Evolutionary conservation across 2,797 vertebrate species (phyloP).

Genomic region (Lacerta agilis): DNA sequence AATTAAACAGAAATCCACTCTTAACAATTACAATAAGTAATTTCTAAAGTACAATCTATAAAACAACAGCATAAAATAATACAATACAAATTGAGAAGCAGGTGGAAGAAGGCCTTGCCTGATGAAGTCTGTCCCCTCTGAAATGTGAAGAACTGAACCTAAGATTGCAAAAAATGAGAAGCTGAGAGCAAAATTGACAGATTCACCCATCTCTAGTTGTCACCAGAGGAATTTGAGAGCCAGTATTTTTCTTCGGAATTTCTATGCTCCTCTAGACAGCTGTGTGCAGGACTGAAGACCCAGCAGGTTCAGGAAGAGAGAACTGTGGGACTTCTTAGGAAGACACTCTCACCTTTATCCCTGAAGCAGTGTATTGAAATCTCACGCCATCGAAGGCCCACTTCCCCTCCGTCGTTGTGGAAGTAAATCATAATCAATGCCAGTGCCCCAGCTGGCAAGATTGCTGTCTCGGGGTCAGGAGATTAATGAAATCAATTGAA

Average conservation of each 20-base stretch:
- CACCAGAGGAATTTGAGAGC: not conserved
- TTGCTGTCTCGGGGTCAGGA: not conserved
- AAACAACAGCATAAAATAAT: too few relatives aligned
- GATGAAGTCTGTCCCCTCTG: too few relatives aligned
- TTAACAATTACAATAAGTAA: too few relatives aligned
- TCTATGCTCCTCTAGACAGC: not conserved
- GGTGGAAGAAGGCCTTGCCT: too few relatives aligned
- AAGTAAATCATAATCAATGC: not conserved
- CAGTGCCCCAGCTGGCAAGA: not conserved
- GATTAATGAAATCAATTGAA: constrained; percentile 15
- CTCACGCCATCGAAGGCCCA: not conserved
- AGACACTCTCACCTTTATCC: not conserved
- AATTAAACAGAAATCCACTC: too few relatives aligned
- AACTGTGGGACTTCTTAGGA: not conserved
- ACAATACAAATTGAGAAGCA: too few relatives aligned
- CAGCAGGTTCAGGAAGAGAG: not conserved
- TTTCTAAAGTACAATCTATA: too few relatives aligned
- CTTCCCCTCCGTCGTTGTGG: not conserved
- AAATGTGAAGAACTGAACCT: too few relatives aligned
- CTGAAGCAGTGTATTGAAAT: not conserved
- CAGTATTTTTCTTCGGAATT: not conserved
- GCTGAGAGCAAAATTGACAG: too few relatives aligned
- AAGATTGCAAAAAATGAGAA: too few relatives aligned
- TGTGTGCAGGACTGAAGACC: not conserved
- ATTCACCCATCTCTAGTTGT: not conserved